Evolutionary conservation across 2,797 vertebrate genomes (phyloP).

Genomic region (Brachymystax lenok): DNA sequence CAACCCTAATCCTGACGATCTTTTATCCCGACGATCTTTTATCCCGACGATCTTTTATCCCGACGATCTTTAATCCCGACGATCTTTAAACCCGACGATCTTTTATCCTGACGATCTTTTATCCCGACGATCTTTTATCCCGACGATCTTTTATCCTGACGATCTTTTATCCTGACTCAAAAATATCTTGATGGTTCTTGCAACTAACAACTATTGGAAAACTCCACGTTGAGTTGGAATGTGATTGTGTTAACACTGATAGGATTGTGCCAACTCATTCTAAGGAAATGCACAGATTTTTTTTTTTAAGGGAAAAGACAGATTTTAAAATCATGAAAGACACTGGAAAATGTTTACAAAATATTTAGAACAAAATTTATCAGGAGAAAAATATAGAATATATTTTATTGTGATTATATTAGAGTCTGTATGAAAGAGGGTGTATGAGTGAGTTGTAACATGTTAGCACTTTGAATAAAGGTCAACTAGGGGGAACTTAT

Average conservation of each 20-base stretch:
- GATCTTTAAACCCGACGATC: too few relatives aligned
- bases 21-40: too few relatives aligned
- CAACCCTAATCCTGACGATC: too few relatives aligned
- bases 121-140: too few relatives aligned
- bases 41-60: too few relatives aligned
- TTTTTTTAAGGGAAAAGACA: not conserved
- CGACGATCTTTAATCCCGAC: too few relatives aligned
- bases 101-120: too few relatives aligned
- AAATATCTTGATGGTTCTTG: not conserved
- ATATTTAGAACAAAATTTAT: not conserved
- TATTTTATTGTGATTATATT: not conserved
- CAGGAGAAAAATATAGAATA: not conserved
- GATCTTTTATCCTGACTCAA: too few relatives aligned
- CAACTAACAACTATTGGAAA: not conserved
- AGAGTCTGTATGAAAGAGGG: not conserved
- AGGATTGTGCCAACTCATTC: not conserved
- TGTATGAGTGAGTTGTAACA: not conserved
- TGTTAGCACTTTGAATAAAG: not conserved
- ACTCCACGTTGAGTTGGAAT: not conserved
- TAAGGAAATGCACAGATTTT: not conserved
- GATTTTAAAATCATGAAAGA: conserved; percentile 1
- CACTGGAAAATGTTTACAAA: conserved; percentile 1
- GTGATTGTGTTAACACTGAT: not conserved
- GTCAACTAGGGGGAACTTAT: not conserved
- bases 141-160: too few relatives aligned